Evolutionary conservation across 2,797 vertebrate species (phyloP).

Genomic region (Coluber constrictor): DNA sequence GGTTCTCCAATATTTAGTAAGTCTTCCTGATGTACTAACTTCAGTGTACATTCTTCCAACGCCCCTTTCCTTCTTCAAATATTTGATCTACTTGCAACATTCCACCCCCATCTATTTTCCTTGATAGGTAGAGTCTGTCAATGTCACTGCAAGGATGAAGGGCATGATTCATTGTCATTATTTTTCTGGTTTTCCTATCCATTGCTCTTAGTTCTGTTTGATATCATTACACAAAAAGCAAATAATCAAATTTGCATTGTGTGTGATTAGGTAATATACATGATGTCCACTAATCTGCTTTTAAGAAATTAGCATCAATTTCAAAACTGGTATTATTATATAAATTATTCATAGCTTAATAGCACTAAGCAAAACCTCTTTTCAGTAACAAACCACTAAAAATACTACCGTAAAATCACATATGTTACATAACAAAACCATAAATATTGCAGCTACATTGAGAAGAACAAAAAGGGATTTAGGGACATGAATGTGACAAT

Average conservation of each 20-base stretch:
- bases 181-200: too few species aligned
- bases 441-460: not conserved
- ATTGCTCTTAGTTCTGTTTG: too few species aligned
- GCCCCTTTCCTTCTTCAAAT: too few species aligned
- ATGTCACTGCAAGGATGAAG: too few species aligned
- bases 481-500: not conserved
- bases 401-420: not conserved
- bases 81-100: too few species aligned
- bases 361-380: not conserved
- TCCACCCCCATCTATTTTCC: too few species aligned
- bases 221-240: not conserved
- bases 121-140: too few species aligned
- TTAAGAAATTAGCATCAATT: not conserved
- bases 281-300: not conserved
- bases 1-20: too few species aligned
- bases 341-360: not conserved
- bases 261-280: not conserved
- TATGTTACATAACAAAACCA: not conserved
- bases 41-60: too few species aligned
- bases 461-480: not conserved
- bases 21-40: too few species aligned
- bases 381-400: not conserved
- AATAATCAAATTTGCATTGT: not conserved
- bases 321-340: not conserved
- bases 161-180: too few species aligned